Evolutionary conservation across 2,113 vertebrate species (phyloP).

Genomic region (Pteronura brasiliensis): DNA sequence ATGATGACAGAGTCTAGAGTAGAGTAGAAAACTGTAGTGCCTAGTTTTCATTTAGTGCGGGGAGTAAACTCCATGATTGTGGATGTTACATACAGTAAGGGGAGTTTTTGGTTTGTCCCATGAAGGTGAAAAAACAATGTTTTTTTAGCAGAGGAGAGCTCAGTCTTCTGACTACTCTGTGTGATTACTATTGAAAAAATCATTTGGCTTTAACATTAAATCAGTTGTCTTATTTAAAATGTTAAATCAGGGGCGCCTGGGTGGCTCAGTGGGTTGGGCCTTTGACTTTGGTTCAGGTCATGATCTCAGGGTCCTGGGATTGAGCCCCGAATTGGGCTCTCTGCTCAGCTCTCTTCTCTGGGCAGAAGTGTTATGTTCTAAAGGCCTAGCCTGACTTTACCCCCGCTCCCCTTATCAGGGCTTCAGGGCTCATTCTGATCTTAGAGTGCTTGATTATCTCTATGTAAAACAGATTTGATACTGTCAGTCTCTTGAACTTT

Average conservation of each 20-base stretch:
- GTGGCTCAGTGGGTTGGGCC: too few species aligned
- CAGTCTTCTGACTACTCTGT: neutral
- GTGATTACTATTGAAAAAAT: neutral
- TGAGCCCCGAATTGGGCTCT: fast-evolving
- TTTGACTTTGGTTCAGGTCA: too few species aligned
- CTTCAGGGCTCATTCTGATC: neutral
- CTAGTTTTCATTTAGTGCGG: neutral
- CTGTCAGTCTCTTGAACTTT: neutral
- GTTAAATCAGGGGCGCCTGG: neutral
- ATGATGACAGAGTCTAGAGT: neutral
- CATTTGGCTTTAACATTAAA: neutral
- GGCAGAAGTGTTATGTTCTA: neutral
- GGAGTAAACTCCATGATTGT: neutral
- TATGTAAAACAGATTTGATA: neutral
- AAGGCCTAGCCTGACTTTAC: neutral
- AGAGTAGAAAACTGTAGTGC: neutral
- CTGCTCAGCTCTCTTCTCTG: neutral
- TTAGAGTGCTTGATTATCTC: neutral
- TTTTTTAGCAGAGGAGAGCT: neutral
- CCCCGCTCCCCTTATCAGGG: neutral
- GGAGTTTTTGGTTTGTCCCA: neutral
- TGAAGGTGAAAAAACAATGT: neutral
- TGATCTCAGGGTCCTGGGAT: too few species aligned
- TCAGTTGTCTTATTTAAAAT: neutral
- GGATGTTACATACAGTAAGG: neutral